Base-by-base conservation (phyloP, 1,140 invertebrate species). In the Diploscapter pachys region DNA sequence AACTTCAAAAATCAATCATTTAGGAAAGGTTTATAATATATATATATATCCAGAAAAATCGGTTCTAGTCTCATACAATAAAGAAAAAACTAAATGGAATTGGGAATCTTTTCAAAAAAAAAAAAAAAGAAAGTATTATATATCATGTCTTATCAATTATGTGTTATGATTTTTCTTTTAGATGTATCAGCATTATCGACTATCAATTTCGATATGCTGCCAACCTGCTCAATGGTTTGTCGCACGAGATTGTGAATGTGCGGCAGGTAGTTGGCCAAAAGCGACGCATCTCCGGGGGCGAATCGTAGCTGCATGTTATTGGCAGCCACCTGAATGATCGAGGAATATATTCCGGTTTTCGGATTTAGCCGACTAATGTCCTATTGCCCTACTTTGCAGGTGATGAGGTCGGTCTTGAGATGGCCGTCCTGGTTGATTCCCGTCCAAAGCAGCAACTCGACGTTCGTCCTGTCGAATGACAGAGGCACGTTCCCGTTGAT, bases 401-500 rank as follows among this genome's bases (percentile, higher is more conserved):
- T 77, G 48, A 75, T 71, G 31, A 84, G 66, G 57, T 84, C 83
- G 0, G 81, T 83, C 71, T 83, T 83, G 57, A 83, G 67, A 72
- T 83, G 81, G 3, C 81, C 81, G 63, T 83, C 81, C 48, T 69
- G 48, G 71, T 83, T 83, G 0, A 83, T 76, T n/a, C 63, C 76
- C 0, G 81, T 81, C 62, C 73, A 72, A 2, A 82, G 62, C 5
- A 70, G 70, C 51, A 82, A 67, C 50, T 82, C 82, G 9, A 82
- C 72, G 51, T 71, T 68, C 3, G 80, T 77, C 53, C 80, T 74
- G 63, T 86, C 84, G 57, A 84, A 80, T 49, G 82, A 80, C 48
- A 84, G 70, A 31, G 82, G 82, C 31, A 86, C 84, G 51, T 77
- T 61, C 49, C 83, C 85, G 49, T 67, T 81, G 62, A 78, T 75